Evolutionary conservation across 2,797 vertebrate genomes (phyloP).

Genomic region (Paratrypauchen microcephalus): DNA sequence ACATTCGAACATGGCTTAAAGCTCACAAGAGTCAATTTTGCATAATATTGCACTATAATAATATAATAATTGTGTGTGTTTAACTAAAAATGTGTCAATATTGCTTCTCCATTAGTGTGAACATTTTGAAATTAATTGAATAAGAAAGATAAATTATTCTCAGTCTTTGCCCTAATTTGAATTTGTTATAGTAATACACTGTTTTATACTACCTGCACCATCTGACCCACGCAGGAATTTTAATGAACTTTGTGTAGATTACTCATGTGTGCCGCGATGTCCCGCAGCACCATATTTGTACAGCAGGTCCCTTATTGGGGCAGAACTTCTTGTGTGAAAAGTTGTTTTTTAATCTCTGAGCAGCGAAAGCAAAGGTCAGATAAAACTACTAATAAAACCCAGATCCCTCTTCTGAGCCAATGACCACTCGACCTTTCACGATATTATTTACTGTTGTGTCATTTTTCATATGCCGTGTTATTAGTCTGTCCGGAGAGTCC

Average conservation of each 20-base stretch:
- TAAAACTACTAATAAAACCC: conserved; percentile 6
- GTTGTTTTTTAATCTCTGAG: conserved; percentile 7
- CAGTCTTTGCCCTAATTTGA: too few relatives aligned
- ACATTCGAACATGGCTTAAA: too few relatives aligned
- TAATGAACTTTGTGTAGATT: not conserved
- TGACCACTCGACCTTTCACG: conserved; percentile 5
- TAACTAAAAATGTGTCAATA: too few relatives aligned
- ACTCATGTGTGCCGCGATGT: not conserved
- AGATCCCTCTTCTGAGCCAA: not conserved
- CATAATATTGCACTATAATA: too few relatives aligned
- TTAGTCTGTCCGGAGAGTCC: conserved; percentile 7
- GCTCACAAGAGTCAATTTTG: too few relatives aligned
- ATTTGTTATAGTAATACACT: too few relatives aligned
- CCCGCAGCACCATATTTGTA: not conserved
- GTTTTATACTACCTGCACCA: too few relatives aligned
- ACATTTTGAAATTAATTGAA: too few relatives aligned
- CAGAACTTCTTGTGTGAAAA: not conserved
- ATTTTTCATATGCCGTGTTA: not conserved
- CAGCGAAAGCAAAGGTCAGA: conserved; percentile 3
- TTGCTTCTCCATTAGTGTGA: too few relatives aligned
- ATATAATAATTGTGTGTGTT: too few relatives aligned
- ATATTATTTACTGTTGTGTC: conserved; percentile 3
- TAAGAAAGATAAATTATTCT: too few relatives aligned
- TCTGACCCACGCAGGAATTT: too few relatives aligned
- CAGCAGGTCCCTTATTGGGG: not conserved